These are phyloP conservation scores for Myotis lucifugus DNA, from an alignment of 2,113 vertebrate genomes.

Conservation along the genomic window DNA sequence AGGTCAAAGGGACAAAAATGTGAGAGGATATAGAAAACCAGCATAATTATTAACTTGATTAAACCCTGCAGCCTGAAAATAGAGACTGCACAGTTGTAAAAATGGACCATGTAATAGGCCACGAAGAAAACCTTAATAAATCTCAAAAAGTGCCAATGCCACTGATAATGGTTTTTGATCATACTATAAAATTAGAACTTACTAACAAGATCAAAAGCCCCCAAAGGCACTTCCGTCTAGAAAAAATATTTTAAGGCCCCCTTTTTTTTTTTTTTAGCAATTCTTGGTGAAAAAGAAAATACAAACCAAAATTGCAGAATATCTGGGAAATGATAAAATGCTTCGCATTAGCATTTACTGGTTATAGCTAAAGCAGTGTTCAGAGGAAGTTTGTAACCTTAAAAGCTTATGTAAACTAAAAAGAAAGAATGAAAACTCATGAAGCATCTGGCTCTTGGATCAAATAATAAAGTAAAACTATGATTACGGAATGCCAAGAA, in stretches of 20 bases:
- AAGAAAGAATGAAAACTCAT: conserved; percentile 4
- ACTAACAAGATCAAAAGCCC: background rate
- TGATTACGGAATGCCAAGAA: background rate
- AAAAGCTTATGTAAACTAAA: background rate
- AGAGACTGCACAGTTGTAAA: background rate
- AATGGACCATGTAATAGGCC: background rate
- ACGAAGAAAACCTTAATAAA: background rate
- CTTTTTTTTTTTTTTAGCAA: background rate
- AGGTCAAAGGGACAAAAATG: background rate
- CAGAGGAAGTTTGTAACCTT: background rate
- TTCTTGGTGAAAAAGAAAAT: conserved; percentile 30
- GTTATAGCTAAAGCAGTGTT: background rate
- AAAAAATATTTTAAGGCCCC: background rate
- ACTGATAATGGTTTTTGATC: background rate
- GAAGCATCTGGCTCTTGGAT: background rate
- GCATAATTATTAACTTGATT: background rate
- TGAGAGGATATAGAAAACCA: background rate
- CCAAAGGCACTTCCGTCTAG: background rate
- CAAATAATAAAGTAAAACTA: conserved; percentile 30
- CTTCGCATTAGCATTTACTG: background rate
- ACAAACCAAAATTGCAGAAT: background rate
- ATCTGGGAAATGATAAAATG: background rate
- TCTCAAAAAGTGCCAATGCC: background rate
- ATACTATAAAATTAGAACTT: conserved; percentile 10
- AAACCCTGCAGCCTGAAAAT: background rate